Conservation (phyloP, 1,140 invertebrate species). For the Habropoda laboriosa region DNA sequence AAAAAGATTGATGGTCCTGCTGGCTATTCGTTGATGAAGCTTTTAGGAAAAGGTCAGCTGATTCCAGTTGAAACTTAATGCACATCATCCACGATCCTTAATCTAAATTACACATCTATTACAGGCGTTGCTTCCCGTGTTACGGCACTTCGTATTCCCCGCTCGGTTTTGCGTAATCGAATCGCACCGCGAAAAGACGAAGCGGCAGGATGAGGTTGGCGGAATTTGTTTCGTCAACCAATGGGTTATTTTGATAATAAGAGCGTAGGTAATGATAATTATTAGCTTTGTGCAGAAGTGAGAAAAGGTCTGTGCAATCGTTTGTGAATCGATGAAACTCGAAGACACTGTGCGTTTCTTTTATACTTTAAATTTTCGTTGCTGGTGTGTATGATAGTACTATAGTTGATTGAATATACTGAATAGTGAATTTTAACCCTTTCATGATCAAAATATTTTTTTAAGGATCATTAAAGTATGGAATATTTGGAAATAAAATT, state of each 20-base stretch:
- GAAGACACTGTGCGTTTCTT: no score
- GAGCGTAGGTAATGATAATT: no score
- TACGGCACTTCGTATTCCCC: slow-evolving; percentile 40
- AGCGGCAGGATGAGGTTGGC: slow-evolving; percentile 36
- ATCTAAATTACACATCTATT: slow-evolving; percentile 58
- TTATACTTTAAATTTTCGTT: no score
- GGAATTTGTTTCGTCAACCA: slow-evolving; percentile 29
- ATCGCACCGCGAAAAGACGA: slow-evolving; percentile 32
- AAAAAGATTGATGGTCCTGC: slow-evolving; percentile 7
- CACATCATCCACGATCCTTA: slow-evolving; percentile 43
- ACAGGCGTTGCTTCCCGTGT: slow-evolving; percentile 51
- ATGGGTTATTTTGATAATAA: neutral
- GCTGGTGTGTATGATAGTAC: no score
- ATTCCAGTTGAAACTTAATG: slow-evolving; percentile 37
- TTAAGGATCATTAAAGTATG: no score
- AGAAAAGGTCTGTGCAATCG: no score
- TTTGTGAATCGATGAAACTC: no score
- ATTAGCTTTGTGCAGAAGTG: no score
- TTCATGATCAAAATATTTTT: no score
- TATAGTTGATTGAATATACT: no score
- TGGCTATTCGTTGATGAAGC: neutral
- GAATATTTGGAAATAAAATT: no score
- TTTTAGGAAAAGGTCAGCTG: neutral
- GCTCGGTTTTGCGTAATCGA: slow-evolving; percentile 45
- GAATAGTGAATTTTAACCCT: no score